Conservation (phyloP, 2,797 vertebrate genomes). For the Bradypodion ventrale region DNA sequence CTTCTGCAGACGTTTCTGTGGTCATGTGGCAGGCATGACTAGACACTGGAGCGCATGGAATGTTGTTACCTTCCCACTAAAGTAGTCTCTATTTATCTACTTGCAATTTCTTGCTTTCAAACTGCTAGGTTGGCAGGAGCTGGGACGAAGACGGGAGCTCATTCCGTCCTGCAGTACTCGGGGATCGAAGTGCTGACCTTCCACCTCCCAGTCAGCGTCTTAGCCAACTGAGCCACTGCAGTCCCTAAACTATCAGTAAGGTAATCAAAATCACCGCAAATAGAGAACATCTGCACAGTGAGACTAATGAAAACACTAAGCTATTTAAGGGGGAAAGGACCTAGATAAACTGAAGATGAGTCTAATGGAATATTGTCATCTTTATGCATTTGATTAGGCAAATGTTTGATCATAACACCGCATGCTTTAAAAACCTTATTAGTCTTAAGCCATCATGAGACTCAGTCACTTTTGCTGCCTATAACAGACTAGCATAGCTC, state of each 20-base stretch:
- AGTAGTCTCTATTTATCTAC: no score
- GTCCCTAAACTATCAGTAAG: not conserved
- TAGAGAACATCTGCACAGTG: not conserved
- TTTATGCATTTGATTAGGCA: not conserved
- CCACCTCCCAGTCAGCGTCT: no score
- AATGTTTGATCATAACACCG: not conserved
- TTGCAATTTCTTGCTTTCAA: no score
- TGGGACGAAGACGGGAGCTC: no score
- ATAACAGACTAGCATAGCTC: not conserved
- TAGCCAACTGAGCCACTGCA: no score
- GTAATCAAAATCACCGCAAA: not conserved
- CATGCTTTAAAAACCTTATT: not conserved
- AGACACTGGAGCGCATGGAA: no score
- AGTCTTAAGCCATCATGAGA: not conserved
- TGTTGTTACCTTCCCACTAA: no score
- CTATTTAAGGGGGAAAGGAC: not conserved
- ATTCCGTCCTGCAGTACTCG: no score
- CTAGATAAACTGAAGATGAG: not conserved
- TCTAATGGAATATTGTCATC: not conserved
- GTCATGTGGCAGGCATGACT: no score
- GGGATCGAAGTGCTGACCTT: no score
- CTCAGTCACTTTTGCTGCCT: not conserved
- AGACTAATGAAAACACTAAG: not conserved
- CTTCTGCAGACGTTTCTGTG: no score
- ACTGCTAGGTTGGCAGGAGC: no score